These are phyloP conservation scores for Pseudopipra pipra DNA, from an alignment of 2,113 vertebrate genomes.

Conservation along the genomic window DNA sequence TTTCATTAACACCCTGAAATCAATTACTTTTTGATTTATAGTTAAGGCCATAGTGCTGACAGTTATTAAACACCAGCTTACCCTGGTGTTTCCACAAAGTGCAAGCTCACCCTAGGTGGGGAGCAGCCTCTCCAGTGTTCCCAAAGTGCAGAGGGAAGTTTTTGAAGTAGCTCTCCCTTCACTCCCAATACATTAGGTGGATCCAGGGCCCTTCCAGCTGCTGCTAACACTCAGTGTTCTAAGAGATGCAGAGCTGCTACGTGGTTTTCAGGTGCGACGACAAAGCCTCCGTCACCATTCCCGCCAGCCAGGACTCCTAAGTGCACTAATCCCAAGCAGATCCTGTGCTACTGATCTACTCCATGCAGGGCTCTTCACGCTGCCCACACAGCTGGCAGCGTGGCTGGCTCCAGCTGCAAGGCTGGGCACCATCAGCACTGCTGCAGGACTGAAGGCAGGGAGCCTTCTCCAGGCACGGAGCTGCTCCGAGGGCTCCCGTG, in stretches of 20 bases:
- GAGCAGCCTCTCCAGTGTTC: neutral
- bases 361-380: rapidly evolving
- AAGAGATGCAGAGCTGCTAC: neutral
- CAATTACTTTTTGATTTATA: constrained; percentile 45
- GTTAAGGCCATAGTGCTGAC: neutral
- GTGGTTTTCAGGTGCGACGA: neutral
- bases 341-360: rapidly evolving
- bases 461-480: neutral
- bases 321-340: neutral
- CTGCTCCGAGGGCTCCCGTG: neutral
- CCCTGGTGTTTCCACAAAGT: neutral
- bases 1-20: constrained; percentile 12
- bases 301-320: neutral
- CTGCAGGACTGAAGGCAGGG: neutral
- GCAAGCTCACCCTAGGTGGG: neutral
- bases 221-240: neutral
- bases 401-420: neutral
- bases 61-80: neutral
- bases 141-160: neutral
- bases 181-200: neutral
- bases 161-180: neutral
- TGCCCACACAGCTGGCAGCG: rapidly evolving
- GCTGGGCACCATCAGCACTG: neutral
- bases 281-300: neutral
- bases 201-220: neutral